phyloP scores from a whole-genome alignment of 2,113 vertebrate species.

The Indicator indicator region DNA sequence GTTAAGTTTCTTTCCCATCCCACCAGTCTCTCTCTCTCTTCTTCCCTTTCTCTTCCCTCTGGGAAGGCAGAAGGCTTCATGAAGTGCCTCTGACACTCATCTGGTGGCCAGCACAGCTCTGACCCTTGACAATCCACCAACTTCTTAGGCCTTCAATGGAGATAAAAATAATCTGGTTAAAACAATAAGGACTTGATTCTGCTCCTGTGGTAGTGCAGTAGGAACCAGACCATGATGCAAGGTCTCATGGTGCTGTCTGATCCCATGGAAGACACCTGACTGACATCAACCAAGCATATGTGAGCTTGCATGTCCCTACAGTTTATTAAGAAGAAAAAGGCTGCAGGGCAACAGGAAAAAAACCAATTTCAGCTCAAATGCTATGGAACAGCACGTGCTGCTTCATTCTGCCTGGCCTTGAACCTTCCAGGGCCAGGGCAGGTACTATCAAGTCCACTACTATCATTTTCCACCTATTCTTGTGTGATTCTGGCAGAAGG shows the following conservation, averaged over 20 bases:
- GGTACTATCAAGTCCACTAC: neutral
- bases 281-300: accelerated
- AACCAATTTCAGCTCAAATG: neutral
- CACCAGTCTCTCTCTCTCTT: no score
- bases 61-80: no score
- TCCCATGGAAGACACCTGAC: neutral
- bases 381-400: accelerated
- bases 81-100: no score
- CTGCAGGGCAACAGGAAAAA: neutral
- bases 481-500: neutral
- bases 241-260: neutral
- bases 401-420: neutral
- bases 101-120: no score
- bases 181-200: neutral
- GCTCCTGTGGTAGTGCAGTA: neutral
- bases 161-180: neutral
- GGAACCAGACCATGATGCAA: neutral
- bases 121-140: neutral
- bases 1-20: no score
- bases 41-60: no score
- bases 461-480: neutral
- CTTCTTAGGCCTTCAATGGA: neutral
- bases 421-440: neutral
- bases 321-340: neutral
- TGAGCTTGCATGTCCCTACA: accelerated